These are phyloP conservation scores for Trachurus trachurus DNA, from an alignment of 2,797 vertebrate genomes.

Conservation along the genomic window DNA sequence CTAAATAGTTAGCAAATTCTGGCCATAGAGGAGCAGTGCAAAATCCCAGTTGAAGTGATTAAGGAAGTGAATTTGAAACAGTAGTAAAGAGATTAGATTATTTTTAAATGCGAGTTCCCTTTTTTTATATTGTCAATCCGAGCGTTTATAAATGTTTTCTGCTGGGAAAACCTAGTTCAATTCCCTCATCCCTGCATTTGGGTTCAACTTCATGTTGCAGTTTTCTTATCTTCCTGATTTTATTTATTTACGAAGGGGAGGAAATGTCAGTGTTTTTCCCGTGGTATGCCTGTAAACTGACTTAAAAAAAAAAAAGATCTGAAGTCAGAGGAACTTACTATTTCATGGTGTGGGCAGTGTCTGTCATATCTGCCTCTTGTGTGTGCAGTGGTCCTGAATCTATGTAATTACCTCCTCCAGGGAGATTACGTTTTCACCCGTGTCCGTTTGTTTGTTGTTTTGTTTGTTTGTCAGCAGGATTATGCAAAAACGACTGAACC, in stretches of 20 bases:
- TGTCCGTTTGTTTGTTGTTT: too few species aligned
- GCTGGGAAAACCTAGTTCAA: too few species aligned
- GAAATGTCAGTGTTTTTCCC: not conserved
- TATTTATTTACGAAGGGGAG: not conserved
- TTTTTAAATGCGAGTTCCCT: not conserved
- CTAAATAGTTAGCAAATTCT: too few species aligned
- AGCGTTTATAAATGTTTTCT: too few species aligned
- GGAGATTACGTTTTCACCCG: too few species aligned
- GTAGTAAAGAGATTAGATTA: not conserved
- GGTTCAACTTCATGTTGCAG: not conserved
- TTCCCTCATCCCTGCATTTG: not conserved
- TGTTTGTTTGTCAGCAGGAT: too few species aligned
- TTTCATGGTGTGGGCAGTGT: not conserved
- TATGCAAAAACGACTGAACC: too few species aligned
- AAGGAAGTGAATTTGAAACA: not conserved
- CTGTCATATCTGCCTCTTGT: not conserved
- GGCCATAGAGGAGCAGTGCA: not conserved
- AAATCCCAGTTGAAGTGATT: not conserved
- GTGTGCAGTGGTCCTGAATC: not conserved
- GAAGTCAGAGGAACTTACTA: not conserved
- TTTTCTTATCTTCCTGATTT: not conserved
- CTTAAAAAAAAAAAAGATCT: not conserved
- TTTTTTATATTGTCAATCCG: not conserved
- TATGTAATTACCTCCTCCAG: not conserved
- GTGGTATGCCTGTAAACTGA: not conserved